phyloP scores from a whole-genome alignment of 2,888 invertebrate genomes.

The Pristionchus fissidentatus region DNA sequence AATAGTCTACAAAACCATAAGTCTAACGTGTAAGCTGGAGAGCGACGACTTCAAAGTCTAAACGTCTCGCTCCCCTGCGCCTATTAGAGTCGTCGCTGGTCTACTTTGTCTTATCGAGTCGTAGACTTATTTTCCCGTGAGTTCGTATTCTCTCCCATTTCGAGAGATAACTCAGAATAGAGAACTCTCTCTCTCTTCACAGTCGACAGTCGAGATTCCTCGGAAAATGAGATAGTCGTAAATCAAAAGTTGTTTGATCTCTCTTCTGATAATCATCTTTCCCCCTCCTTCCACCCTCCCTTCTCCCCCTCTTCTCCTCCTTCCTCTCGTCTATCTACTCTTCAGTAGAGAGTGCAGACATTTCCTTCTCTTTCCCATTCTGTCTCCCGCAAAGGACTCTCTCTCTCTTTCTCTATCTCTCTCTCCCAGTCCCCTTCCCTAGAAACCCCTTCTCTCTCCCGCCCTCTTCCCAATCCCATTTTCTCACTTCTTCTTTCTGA shows the following conservation, averaged over 20 bases:
- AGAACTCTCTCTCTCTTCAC: too few relatives aligned
- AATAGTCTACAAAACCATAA: too few relatives aligned
- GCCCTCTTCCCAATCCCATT: background rate
- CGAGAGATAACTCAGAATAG: too few relatives aligned
- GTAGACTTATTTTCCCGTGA: too few relatives aligned
- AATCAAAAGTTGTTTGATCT: conserved; percentile 17
- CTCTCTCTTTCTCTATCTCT: background rate
- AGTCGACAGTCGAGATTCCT: background rate
- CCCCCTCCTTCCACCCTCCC: background rate
- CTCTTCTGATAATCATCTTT: conserved; percentile 24
- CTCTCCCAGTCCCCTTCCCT: conserved; percentile 17
- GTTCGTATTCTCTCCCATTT: too few relatives aligned
- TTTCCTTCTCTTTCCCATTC: background rate
- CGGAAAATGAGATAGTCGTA: background rate
- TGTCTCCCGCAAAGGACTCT: background rate
- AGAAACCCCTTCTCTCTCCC: conserved; percentile 3
- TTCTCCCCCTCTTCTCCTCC: background rate
- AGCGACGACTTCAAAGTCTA: too few relatives aligned
- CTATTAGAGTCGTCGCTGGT: too few relatives aligned
- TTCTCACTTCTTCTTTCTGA: background rate
- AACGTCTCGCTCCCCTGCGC: too few relatives aligned
- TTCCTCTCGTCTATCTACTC: background rate
- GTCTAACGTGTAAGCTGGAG: too few relatives aligned
- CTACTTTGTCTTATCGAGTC: too few relatives aligned
- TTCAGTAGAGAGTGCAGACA: background rate